Evolutionary conservation across 2,113 vertebrate species (phyloP).

Genomic region (Crotalus viridis): DNA sequence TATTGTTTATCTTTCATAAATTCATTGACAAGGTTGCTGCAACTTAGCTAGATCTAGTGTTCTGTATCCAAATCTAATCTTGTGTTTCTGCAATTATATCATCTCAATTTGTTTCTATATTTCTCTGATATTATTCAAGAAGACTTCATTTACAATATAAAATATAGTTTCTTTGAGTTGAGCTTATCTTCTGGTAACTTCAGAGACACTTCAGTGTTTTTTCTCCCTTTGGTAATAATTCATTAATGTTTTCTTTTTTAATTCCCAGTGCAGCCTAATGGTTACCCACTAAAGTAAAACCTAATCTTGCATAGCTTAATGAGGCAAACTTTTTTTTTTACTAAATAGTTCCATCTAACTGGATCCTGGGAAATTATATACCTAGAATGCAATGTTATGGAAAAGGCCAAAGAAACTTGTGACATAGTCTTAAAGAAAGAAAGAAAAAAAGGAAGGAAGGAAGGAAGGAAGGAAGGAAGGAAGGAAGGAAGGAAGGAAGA

Average conservation of each 20-base stretch:
- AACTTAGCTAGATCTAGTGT: not conserved
- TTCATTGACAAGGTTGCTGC: not conserved
- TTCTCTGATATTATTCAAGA: conserved; percentile 28
- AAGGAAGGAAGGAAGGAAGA: not conserved
- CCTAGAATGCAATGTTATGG: conserved; percentile 15
- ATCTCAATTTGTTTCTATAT: not conserved
- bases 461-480: not conserved
- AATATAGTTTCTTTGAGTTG: not conserved
- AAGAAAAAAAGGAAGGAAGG: not conserved
- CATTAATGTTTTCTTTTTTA: not conserved
- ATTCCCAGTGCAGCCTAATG: not conserved
- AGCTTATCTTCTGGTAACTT: not conserved
- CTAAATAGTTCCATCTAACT: not conserved
- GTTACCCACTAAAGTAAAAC: not conserved
- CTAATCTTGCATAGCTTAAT: not conserved
- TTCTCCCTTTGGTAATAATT: not conserved
- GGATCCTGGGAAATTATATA: conserved; percentile 17
- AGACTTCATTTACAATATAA: conserved; percentile 3
- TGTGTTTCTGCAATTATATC: conserved; percentile 22
- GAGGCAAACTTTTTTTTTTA: not conserved
- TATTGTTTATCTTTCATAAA: not conserved
- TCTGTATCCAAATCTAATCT: conserved; percentile 27
- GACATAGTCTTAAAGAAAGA: not conserved
- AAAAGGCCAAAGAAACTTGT: conserved; percentile 17
- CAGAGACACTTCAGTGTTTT: not conserved